Evolutionary conservation across 2,797 vertebrate genomes (phyloP), one percentile per base, ranked within the genome.

Genomic region (Lithobates sylvaticus): DNA sequence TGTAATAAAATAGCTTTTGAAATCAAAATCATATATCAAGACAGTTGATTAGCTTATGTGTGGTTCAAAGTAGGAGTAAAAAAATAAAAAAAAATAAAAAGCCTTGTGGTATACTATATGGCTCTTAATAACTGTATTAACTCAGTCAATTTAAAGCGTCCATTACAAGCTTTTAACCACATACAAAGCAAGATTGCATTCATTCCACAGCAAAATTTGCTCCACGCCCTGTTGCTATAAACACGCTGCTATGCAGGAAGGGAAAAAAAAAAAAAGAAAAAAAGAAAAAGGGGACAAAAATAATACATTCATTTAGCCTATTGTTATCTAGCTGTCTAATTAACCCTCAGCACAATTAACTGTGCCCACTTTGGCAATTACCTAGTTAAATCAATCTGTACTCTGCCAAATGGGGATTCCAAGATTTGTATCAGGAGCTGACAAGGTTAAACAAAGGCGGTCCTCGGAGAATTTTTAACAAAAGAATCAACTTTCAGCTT

Each of bases 121-220:
- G 69, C 50, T 8, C 70, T 39, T 16, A 73, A 34, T 18, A 27
- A 12, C 23, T 29, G 42, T 8, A 69, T 50, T 29, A 44, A 47
- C 65, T 58, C 42, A 65, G 77, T 26, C 39, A 29, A 80, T 58
- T 58, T 58, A 61, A 61, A 61, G 23, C 32, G 29, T 16, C 32
- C 69, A 27, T 58, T 72, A 71, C 67, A 16, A 58, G 78, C 44
- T 71, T 71, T 81, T n/a, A 71, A 81, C 67, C 44, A 84, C 23
- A 74, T 79, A 85, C 76, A 79, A 85, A 85, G 84, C 76, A 36
- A 65, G 72, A 68, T 23, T 65, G 36, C 75, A 71, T 75, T 86
- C 50, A 71, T 44, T 65, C 73, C 65, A 47, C 44, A 23, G 69
- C 23, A 79, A 34, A 61, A 71, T 73, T 72, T 74, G 26, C 76